Evolutionary conservation across 1,140 invertebrate genomes (phyloP), one percentile per base, ranked within the genome.

Genomic region (Hestina assimilis): DNA sequence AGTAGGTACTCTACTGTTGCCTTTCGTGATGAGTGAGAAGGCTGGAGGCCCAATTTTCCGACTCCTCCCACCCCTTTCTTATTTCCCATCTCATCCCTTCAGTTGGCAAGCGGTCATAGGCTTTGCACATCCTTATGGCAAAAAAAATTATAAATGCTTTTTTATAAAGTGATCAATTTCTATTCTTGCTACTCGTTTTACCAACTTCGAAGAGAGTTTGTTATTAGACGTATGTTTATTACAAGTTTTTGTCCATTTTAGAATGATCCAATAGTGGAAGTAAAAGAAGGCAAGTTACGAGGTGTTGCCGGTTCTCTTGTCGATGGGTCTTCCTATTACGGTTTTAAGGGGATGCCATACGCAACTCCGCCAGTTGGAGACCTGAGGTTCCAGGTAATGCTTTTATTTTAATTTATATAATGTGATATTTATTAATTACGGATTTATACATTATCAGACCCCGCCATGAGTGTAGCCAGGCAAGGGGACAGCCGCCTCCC

Each of bases 291-390:
- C 1, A 59, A 54, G 28, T 11, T 75, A 6, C 62, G 20, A 50
- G 72, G 72, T 8, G 45, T 42, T 1, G 29, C 51, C 2, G 43
- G 67, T 14, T 56, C 19, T 1, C 26, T 69, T 8, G 58, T 59
- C 8, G 64, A 73, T 65, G 87, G 87, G 6, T 63, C 79, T 17
- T 59, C 72, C 8, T 89, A 77, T 53, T 78, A 79, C 9, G 78
- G 77, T 41, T 89, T 89, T 26, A 73, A 84, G 35, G 87, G 89
- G 0, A 79, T 90, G 8, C 87, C 87, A 3, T 89, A 89, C 52
- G 89, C 88, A 0, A 50, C 74, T 26, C 79, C 89, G 9, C 89
- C 89, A 0, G n/a, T 89, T n/a, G 89, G 89, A 24, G 60, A 51
- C 12, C 21, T 58, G 8, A 21, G 55, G 19, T 58, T 62, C 24